phyloP scores from a whole-genome alignment of 2,113 vertebrate genomes.

The Pluvialis apricaria region DNA sequence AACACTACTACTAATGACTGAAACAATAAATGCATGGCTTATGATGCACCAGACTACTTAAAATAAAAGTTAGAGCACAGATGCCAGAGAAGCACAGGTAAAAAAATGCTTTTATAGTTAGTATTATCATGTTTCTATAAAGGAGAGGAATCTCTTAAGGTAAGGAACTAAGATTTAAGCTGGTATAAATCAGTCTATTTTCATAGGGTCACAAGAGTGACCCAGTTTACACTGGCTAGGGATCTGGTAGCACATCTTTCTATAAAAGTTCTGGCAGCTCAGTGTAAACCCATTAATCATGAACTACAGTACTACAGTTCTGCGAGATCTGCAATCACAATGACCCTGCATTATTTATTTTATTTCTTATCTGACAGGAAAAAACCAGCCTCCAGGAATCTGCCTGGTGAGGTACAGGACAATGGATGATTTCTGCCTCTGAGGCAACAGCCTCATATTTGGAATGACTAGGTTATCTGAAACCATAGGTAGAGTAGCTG shows the following conservation, averaged over 20 bases:
- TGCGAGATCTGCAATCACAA: not conserved
- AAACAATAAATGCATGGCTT: not conserved
- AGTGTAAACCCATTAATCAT: constrained; percentile 19
- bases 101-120: not conserved
- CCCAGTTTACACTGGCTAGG: not conserved
- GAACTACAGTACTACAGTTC: not conserved
- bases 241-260: not conserved
- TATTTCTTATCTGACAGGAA: constrained; percentile 43
- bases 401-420: not conserved
- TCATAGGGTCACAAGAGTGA: not conserved
- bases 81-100: not conserved
- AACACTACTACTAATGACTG: not conserved
- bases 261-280: not conserved
- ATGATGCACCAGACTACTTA: not conserved
- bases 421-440: constrained; percentile 5
- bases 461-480: constrained; percentile 16
- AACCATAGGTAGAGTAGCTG: not conserved
- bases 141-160: not conserved
- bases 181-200: not conserved
- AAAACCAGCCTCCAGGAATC: constrained; percentile 3
- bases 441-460: not conserved
- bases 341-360: constrained; percentile 16
- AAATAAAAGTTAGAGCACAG: not conserved
- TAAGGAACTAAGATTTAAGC: not conserved
- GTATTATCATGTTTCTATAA: not conserved